Evolutionary conservation across 2,797 vertebrate species (phyloP).

Genomic region (Rhinichthys osculus): DNA sequence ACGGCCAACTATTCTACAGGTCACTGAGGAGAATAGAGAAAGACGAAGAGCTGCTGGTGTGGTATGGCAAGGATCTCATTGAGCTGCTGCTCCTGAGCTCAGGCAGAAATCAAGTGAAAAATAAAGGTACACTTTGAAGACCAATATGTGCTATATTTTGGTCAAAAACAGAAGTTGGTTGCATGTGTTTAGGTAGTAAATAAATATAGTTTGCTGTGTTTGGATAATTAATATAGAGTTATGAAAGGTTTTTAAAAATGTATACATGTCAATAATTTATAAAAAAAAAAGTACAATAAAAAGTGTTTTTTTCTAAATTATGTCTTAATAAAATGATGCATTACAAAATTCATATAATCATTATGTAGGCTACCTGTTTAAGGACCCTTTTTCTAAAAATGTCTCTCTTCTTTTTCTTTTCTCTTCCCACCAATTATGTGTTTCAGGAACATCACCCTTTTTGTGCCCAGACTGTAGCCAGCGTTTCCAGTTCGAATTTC

Average conservation of each 20-base stretch:
- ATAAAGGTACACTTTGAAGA: slow-evolving; percentile 80
- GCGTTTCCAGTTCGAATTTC: slow-evolving; percentile 95
- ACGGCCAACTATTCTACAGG: slow-evolving; percentile 94
- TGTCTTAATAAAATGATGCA: neutral
- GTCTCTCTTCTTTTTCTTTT: neutral
- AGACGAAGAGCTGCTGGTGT: slow-evolving; percentile 95
- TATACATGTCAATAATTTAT: neutral
- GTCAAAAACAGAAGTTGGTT: neutral
- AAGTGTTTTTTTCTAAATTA: neutral
- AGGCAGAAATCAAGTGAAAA: slow-evolving; percentile 81
- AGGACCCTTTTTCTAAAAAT: neutral
- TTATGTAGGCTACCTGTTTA: neutral
- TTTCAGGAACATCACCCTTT: slow-evolving; percentile 83
- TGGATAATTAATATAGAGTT: neutral
- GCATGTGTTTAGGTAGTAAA: neutral
- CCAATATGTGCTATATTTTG: neutral
- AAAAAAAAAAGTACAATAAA: neutral
- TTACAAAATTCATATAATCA: neutral
- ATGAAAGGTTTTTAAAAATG: neutral
- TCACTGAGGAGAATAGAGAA: slow-evolving; percentile 94
- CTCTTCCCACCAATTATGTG: neutral
- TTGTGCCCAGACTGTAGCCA: slow-evolving; percentile 93
- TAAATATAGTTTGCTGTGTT: neutral
- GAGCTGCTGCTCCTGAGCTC: slow-evolving; percentile 89
- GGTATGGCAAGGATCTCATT: slow-evolving; percentile 94